Percentiles rank a stretch among this genome's conserved stretches.
These are phyloP conservation scores for Dinocampus coccinellae DNA, from an alignment of 2,888 invertebrate genomes.

Conservation along the genomic window DNA sequence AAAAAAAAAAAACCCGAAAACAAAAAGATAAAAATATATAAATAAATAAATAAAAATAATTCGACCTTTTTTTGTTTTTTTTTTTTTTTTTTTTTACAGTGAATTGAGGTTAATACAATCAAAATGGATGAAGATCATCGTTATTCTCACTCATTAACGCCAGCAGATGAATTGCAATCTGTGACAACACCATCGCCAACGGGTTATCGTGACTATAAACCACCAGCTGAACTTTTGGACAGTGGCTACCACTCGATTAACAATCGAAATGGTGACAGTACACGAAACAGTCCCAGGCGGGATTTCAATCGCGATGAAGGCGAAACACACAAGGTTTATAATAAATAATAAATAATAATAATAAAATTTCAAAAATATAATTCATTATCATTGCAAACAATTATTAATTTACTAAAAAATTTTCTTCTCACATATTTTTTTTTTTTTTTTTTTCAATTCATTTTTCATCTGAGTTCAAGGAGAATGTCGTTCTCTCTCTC, in stretches of 20 bases:
- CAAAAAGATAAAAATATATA: too few relatives aligned
- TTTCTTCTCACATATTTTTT: not conserved
- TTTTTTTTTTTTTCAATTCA: not conserved
- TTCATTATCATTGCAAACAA: too few relatives aligned
- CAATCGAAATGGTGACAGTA: slow-evolving; percentile 44
- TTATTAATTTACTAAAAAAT: not conserved
- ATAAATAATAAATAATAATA: not conserved
- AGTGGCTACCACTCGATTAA: slow-evolving; percentile 53
- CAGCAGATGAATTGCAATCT: slow-evolving; percentile 42
- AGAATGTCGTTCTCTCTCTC: too few relatives aligned
- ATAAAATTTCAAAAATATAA: too few relatives aligned
- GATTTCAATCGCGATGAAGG: slow-evolving; percentile 40
- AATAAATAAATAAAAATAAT: too few relatives aligned
- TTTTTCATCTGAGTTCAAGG: slow-evolving; percentile 2
- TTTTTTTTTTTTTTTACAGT: too few relatives aligned
- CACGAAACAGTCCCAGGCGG: slow-evolving; percentile 26
- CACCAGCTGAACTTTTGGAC: slow-evolving; percentile 77
- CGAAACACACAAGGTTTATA: slow-evolving; percentile 59
- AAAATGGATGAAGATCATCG: slow-evolving; percentile 72
- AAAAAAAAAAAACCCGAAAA: too few relatives aligned
- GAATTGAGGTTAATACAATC: slow-evolving; percentile 86
- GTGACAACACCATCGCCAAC: slow-evolving; percentile 78
- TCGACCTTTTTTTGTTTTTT: too few relatives aligned
- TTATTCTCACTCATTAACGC: slow-evolving; percentile 36
- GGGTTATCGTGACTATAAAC: slow-evolving; percentile 84